phyloP scores from a whole-genome alignment of 2,888 invertebrate species.

The Conistra vaccinii region DNA sequence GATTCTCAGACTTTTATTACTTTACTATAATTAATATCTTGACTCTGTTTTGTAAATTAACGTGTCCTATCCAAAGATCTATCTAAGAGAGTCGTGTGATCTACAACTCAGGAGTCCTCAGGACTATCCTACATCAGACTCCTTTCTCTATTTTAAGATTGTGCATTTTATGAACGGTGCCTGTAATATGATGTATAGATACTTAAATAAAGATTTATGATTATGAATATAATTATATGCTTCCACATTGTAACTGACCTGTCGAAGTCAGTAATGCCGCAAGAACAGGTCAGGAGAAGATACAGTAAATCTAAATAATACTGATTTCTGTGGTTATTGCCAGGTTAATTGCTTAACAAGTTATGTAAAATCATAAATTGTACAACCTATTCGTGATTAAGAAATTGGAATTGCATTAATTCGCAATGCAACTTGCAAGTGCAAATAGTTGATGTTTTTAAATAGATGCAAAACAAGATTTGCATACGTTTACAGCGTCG shows the following conservation, averaged over 20 bases:
- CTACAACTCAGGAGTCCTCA: no score
- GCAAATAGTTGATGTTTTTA: constrained; percentile 17
- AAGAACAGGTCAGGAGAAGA: not conserved
- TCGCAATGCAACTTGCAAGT: constrained; percentile 23
- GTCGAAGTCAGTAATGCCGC: not conserved
- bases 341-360: not conserved
- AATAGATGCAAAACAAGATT: constrained; percentile 42
- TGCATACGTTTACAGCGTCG: constrained; percentile 44
- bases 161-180: no score
- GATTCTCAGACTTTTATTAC: no score
- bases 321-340: not conserved
- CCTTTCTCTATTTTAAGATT: no score
- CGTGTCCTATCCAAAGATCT: no score
- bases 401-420: constrained; percentile 5
- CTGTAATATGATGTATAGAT: no score
- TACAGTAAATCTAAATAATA: not conserved
- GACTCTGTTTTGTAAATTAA: no score
- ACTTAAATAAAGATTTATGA: no score
- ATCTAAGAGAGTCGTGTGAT: no score
- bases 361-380: constrained; percentile 9
- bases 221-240: no score
- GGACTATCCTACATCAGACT: no score
- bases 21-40: no score
- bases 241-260: not conserved
- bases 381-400: not conserved